phyloP scores from a whole-genome alignment of 2,888 invertebrate genomes.

The Acholoe squamosa region DNA sequence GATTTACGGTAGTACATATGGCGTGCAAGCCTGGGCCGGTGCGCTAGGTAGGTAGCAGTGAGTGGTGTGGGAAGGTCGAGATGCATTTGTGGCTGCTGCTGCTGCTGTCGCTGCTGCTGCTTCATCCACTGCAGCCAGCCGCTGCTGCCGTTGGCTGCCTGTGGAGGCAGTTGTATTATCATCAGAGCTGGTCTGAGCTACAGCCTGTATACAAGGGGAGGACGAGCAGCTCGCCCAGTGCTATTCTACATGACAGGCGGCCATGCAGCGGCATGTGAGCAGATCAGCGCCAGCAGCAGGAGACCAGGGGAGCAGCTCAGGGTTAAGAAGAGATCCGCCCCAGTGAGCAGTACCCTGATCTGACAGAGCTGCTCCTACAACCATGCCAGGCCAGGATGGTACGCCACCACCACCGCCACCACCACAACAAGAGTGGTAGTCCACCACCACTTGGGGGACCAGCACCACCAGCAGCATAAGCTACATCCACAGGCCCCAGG shows the following conservation, averaged over 20 bases:
- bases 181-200: conserved; percentile 25
- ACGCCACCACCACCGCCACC: conserved; percentile 34
- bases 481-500: neutral
- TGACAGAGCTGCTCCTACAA: neutral
- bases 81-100: neutral
- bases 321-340: neutral
- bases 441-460: neutral
- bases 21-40: neutral
- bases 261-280: conserved; percentile 37
- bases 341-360: neutral
- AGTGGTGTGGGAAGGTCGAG: neutral
- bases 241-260: conserved; percentile 10
- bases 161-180: conserved; percentile 14
- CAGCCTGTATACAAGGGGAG: neutral
- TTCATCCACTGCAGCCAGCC: neutral
- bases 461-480: conserved; percentile 10
- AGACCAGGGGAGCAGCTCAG: neutral
- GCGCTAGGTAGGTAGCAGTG: neutral
- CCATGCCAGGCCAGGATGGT: conserved; percentile 17
- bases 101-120: neutral
- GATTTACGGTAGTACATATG: neutral
- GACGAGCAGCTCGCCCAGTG: neutral
- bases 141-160: conserved; percentile 7
- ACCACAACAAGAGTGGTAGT: neutral
- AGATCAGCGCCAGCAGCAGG: neutral